Percentiles rank a stretch among this genome's conserved stretches.
phyloP scores from a whole-genome alignment of 2,113 vertebrate genomes.

The Pelecanoides urinatrix region DNA sequence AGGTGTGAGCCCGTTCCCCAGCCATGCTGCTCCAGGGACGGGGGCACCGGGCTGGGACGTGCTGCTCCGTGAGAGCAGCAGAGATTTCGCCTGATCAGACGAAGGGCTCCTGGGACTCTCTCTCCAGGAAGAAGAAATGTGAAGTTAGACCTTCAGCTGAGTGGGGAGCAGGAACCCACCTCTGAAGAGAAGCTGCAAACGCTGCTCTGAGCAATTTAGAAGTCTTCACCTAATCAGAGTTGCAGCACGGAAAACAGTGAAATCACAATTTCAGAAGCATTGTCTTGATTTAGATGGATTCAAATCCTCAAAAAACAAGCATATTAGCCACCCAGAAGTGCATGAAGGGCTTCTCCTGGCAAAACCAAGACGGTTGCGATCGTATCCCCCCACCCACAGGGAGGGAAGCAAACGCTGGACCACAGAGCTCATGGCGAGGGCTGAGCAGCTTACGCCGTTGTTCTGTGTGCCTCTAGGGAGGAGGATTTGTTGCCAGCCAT shows the following conservation, averaged over 20 bases:
- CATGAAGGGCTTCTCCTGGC: neutral
- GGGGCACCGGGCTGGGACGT: rapidly evolving
- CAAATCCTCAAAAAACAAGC: neutral
- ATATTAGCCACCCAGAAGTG: neutral
- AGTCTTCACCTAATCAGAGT: neutral
- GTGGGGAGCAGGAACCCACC: neutral
- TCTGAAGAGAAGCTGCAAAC: neutral
- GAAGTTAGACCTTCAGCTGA: neutral
- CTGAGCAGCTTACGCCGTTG: rapidly evolving
- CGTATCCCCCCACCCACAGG: rapidly evolving
- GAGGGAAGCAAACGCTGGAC: neutral
- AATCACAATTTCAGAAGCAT: neutral
- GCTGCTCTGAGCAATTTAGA: neutral
- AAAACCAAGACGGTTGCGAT: neutral
- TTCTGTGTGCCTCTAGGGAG: rapidly evolving
- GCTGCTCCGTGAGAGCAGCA: neutral
- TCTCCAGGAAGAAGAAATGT: neutral
- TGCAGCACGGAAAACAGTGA: neutral
- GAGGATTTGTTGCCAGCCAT: neutral
- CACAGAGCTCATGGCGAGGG: rapidly evolving
- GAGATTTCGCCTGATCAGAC: neutral
- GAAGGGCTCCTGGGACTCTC: neutral
- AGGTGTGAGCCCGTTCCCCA: rapidly evolving
- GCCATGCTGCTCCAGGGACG: neutral
- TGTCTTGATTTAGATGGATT: neutral